Conservation (phyloP, 2,888 invertebrate species). For the Ceratothoa steindachneri region DNA sequence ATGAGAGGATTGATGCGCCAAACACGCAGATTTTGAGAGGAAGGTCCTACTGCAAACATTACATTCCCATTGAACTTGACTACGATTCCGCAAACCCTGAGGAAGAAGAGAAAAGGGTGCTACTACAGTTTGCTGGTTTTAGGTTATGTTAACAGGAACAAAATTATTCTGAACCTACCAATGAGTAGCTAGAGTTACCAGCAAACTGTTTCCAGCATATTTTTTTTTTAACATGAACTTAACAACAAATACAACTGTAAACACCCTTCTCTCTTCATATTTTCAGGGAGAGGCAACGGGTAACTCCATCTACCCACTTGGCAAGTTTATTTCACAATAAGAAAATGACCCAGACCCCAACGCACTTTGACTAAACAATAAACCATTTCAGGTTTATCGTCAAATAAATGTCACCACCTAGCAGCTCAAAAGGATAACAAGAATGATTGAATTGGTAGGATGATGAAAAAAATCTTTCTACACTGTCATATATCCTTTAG, state of each 20-base stretch:
- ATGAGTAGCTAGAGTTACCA: conserved; percentile 15
- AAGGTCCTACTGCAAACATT: neutral
- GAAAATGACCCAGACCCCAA: too few species aligned
- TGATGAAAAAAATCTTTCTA: too few species aligned
- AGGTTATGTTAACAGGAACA: neutral
- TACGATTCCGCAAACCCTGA: neutral
- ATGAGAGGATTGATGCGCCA: conserved; percentile 3
- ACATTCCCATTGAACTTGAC: neutral
- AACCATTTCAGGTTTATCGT: too few species aligned
- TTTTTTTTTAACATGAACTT: neutral
- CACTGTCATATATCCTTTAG: too few species aligned
- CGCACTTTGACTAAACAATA: too few species aligned
- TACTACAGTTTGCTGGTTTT: conserved; percentile 1
- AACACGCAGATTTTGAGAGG: neutral
- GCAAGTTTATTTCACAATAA: too few species aligned
- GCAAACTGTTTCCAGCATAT: neutral
- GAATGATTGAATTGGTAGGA: too few species aligned
- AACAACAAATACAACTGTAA: neutral
- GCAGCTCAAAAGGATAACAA: too few species aligned
- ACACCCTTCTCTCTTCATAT: conserved; percentile 6
- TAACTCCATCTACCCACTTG: conserved; percentile 4
- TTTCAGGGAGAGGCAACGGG: conserved; percentile 1
- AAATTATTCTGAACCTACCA: neutral
- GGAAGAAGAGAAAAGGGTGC: conserved; percentile 12
- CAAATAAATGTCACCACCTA: too few species aligned